A percentile compares a stretch with the other conserved stretches of the same genome.
These are phyloP conservation scores for Psilopsiagon aymara DNA, from an alignment of 2,113 vertebrate species.

Conservation along the genomic window DNA sequence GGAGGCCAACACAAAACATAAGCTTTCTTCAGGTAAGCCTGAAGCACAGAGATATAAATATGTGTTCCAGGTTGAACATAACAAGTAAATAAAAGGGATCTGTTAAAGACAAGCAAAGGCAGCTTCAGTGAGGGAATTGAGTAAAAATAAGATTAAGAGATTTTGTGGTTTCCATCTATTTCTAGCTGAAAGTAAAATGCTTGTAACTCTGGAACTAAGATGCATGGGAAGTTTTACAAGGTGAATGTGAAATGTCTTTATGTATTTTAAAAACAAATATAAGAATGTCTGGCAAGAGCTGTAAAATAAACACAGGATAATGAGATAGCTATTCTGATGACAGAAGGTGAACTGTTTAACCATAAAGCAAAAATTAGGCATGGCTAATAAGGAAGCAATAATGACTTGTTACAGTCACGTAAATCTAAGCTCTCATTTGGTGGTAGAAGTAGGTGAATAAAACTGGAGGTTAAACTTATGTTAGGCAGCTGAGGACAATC, in stretches of 20 bases:
- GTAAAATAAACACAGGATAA: constrained; percentile 13
- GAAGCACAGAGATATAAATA: background rate
- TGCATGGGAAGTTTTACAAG: background rate
- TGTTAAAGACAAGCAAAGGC: background rate
- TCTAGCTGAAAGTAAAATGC: background rate
- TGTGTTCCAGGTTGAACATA: background rate
- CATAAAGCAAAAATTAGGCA: background rate
- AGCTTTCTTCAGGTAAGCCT: background rate
- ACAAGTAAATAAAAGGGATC: background rate
- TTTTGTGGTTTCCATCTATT: background rate
- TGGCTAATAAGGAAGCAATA: background rate
- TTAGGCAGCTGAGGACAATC: background rate
- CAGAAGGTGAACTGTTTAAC: background rate
- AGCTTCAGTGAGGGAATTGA: accelerated
- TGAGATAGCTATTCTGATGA: background rate
- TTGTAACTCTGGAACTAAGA: background rate
- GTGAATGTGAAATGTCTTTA: background rate
- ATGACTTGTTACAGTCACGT: background rate
- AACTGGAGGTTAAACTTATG: background rate
- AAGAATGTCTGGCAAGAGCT: background rate
- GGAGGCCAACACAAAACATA: background rate
- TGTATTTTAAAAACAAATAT: background rate
- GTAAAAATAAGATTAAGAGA: background rate
- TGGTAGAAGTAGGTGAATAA: background rate
- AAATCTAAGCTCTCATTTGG: background rate